Percentiles rank a stretch among this genome's conserved stretches.
These are phyloP conservation scores for Beris chalybata DNA, from an alignment of 2,888 invertebrate genomes.

Conservation along the genomic window DNA sequence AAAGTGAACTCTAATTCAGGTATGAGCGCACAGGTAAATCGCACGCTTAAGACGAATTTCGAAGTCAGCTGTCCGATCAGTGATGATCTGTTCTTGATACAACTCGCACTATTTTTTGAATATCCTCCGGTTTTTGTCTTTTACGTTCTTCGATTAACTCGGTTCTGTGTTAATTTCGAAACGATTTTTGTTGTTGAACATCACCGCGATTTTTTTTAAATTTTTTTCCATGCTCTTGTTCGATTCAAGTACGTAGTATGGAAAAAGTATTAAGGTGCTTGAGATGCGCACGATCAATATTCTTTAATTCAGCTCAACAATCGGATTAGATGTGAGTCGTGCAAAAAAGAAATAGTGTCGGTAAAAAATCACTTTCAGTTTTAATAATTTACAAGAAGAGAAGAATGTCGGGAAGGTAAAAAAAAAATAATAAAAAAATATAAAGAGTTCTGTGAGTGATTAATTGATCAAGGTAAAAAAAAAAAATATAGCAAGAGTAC, in stretches of 20 bases:
- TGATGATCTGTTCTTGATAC: constrained; percentile 28
- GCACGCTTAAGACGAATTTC: constrained; percentile 16
- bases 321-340: constrained; percentile 27
- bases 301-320: constrained; percentile 21
- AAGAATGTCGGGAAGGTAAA: constrained; percentile 4
- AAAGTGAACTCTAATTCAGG: constrained; percentile 1
- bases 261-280: constrained; percentile 14
- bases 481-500: neutral
- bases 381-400: constrained; percentile 19
- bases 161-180: too few species aligned
- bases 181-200: too few species aligned
- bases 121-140: too few species aligned
- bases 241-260: neutral
- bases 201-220: too few species aligned
- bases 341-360: constrained; percentile 33
- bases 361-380: constrained; percentile 36
- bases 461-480: too few species aligned
- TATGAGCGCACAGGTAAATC: constrained; percentile 19
- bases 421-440: constrained; percentile 2
- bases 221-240: too few species aligned
- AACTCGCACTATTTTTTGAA: neutral
- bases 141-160: too few species aligned
- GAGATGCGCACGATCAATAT: constrained; percentile 1
- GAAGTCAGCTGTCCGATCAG: constrained; percentile 28
- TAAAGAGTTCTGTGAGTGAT: constrained; percentile 1